phyloP scores from a whole-genome alignment of 1,140 invertebrate species.

The Maniola jurtina region DNA sequence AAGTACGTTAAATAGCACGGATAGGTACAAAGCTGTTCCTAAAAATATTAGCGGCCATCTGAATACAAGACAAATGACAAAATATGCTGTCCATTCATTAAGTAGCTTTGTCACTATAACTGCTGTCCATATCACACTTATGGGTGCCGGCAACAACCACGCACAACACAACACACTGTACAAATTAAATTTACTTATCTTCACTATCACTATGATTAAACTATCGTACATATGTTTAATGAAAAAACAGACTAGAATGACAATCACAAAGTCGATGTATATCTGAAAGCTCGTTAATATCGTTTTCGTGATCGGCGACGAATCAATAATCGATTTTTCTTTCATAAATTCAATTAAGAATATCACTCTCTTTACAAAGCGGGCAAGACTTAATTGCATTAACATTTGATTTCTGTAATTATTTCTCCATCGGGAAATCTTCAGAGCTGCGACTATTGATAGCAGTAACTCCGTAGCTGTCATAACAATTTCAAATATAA shows the following conservation, averaged over 20 bases:
- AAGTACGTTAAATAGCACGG: conserved; percentile 51
- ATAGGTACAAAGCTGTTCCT: conserved; percentile 50
- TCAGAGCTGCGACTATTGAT: conserved; percentile 50
- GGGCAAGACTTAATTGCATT: conserved; percentile 58
- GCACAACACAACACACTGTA: conserved; percentile 47
- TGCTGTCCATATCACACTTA: conserved; percentile 38
- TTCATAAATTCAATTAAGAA: conserved; percentile 46
- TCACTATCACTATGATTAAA: conserved; percentile 62
- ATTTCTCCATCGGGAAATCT: conserved; percentile 51
- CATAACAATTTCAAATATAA: conserved; percentile 61
- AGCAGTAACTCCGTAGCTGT: conserved; percentile 55
- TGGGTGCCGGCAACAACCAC: conserved; percentile 55
- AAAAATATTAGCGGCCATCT: conserved; percentile 62
- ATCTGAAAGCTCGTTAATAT: conserved; percentile 41
- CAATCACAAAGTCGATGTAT: conserved; percentile 63
- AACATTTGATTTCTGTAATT: conserved; percentile 72
- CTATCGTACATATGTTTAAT: conserved; percentile 70
- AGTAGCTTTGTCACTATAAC: conserved; percentile 36
- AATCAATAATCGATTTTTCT: conserved; percentile 25
- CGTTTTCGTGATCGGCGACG: conserved; percentile 16
- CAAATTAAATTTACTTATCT: conserved; percentile 52
- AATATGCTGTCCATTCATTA: conserved; percentile 41
- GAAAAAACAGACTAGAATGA: conserved; percentile 60
- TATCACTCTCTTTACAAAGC: conserved; percentile 56
- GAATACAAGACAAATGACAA: conserved; percentile 51